Conservation (phyloP, 2,113 vertebrate genomes). For the Noctilio leporinus region DNA sequence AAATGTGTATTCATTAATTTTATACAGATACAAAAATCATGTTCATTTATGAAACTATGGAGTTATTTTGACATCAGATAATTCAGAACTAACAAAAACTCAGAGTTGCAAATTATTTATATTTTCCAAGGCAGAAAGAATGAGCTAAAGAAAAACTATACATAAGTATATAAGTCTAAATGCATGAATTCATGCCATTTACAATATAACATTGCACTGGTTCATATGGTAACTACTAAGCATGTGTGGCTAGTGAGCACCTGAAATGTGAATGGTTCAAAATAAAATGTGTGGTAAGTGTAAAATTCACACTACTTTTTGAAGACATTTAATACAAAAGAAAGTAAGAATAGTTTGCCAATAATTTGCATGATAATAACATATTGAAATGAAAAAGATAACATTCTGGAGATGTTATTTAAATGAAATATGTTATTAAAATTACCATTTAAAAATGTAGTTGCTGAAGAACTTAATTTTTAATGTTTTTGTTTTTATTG, state of each 20-base stretch:
- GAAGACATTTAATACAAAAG: not conserved
- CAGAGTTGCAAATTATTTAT: not conserved
- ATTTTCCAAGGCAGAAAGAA: not conserved
- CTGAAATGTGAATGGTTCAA: not conserved
- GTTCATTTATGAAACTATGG: not conserved
- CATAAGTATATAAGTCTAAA: not conserved
- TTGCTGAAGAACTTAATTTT: not conserved
- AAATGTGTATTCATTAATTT: not conserved
- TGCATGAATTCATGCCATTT: not conserved
- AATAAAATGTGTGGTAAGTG: not conserved
- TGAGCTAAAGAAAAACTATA: not conserved
- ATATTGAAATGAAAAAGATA: not conserved
- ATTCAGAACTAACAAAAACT: not conserved
- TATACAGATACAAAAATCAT: not conserved
- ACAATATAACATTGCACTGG: not conserved
- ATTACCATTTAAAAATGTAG: not conserved
- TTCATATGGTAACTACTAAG: not conserved
- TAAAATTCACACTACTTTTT: not conserved
- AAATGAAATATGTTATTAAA: not conserved
- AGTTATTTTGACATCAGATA: not conserved
- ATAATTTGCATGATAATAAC: not conserved
- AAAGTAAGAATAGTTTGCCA: not conserved
- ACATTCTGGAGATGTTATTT: not conserved
- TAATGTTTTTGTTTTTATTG: no score
- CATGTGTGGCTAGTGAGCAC: not conserved